Conservation (phyloP, 2,113 vertebrate species). For the Loxodonta africana region DNA sequence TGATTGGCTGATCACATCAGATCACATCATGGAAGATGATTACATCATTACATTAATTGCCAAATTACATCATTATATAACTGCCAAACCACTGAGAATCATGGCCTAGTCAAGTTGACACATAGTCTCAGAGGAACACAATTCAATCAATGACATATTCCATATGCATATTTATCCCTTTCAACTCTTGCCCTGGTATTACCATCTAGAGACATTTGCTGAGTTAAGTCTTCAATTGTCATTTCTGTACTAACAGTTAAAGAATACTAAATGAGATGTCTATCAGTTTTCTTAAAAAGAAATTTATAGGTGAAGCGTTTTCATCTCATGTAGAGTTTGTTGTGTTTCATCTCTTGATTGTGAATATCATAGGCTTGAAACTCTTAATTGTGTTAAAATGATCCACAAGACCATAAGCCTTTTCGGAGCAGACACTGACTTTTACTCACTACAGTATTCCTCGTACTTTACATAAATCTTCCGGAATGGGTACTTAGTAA, state of each 20-base stretch:
- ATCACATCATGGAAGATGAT: no score
- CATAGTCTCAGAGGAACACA: no score
- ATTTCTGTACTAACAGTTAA: background rate
- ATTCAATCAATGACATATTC: no score
- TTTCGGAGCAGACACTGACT: background rate
- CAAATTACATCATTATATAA: no score
- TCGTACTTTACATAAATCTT: background rate
- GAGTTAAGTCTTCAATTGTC: background rate
- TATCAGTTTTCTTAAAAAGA: background rate
- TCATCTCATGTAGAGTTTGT: background rate
- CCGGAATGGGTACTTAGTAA: background rate
- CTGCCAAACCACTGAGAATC: no score
- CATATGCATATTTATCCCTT: background rate
- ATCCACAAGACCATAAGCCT: background rate
- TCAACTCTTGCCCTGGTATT: background rate
- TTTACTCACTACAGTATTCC: background rate
- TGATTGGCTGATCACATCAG: no score
- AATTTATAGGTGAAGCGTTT: background rate
- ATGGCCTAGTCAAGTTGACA: no score
- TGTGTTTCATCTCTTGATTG: conserved; percentile 7
- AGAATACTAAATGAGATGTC: background rate
- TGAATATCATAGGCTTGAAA: conserved; percentile 28
- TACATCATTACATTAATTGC: no score
- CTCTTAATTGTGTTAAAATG: background rate
- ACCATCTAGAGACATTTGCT: background rate